Percentiles rank a stretch among this genome's conserved stretches.
Conservation (phyloP, 2,113 vertebrate genomes). For the Oenanthe melanoleuca region DNA sequence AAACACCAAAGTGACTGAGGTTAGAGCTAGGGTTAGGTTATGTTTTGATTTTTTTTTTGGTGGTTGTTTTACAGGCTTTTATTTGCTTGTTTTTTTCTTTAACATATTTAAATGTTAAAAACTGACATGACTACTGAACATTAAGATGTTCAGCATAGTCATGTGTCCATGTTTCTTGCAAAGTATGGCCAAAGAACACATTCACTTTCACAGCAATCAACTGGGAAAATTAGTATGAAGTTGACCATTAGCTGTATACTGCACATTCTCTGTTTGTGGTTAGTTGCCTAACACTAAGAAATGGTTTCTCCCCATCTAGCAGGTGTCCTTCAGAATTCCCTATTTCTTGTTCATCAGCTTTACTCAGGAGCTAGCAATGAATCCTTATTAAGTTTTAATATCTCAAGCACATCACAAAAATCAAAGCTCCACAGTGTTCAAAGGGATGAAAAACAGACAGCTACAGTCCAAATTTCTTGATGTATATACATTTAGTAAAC, state of each 20-base stretch:
- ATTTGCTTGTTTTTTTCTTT: neutral
- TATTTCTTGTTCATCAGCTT: neutral
- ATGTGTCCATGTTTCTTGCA: neutral
- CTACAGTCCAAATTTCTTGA: neutral
- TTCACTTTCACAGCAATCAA: neutral
- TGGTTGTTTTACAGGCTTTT: accelerated
- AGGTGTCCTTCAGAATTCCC: neutral
- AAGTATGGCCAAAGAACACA: neutral
- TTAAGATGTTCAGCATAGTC: neutral
- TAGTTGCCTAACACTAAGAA: neutral
- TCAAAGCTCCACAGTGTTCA: neutral
- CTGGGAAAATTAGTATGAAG: neutral
- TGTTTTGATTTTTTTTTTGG: too few relatives aligned
- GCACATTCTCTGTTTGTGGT: neutral
- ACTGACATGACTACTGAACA: neutral
- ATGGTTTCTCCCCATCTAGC: neutral
- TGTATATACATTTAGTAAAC: neutral
- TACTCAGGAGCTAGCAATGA: neutral
- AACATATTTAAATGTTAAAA: neutral
- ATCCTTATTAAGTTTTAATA: neutral
- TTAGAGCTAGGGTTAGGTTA: too few relatives aligned
- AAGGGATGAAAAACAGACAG: neutral
- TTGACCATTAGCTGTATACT: neutral
- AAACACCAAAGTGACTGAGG: neutral
- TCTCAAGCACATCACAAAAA: neutral